phyloP scores from a whole-genome alignment of 2,888 invertebrate genomes.

The Spatulosminthurus flaviceps region DNA sequence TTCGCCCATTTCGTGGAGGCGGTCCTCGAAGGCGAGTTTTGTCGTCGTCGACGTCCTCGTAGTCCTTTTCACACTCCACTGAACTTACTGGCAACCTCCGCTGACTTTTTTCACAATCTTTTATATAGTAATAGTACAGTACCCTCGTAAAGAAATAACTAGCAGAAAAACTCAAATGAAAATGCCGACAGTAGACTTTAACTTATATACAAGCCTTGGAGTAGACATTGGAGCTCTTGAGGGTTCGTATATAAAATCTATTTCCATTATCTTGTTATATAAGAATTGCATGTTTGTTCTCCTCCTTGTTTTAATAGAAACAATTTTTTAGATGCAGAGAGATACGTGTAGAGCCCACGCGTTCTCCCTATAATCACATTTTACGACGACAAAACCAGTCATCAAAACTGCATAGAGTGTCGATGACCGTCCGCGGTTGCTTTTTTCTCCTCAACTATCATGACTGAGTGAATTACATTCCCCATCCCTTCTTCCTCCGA shows the following conservation, averaged over 20 bases:
- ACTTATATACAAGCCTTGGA: too few species aligned
- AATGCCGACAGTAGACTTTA: neutral
- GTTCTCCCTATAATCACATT: neutral
- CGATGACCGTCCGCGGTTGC: constrained; percentile 7
- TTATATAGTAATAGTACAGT: neutral
- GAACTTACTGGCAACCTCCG: constrained; percentile 29
- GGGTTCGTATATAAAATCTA: too few species aligned
- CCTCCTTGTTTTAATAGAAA: too few species aligned
- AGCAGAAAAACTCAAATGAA: neutral
- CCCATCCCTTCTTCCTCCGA: neutral
- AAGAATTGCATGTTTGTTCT: too few species aligned
- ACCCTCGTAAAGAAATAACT: too few species aligned
- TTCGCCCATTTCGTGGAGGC: constrained; percentile 59
- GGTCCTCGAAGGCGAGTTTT: constrained; percentile 40
- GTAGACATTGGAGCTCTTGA: too few species aligned
- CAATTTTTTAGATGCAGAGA: too few species aligned
- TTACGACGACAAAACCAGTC: constrained; percentile 13
- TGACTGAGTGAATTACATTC: neutral
- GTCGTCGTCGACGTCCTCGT: constrained; percentile 38
- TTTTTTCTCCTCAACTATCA: too few species aligned
- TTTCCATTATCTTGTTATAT: too few species aligned
- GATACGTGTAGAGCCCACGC: too few species aligned
- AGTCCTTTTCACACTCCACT: constrained; percentile 58
- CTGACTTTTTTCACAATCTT: neutral
- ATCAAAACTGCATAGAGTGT: neutral